Base-by-base conservation (phyloP, 92 coral and sea anemone species). In the Actinernus sp. region DNA sequence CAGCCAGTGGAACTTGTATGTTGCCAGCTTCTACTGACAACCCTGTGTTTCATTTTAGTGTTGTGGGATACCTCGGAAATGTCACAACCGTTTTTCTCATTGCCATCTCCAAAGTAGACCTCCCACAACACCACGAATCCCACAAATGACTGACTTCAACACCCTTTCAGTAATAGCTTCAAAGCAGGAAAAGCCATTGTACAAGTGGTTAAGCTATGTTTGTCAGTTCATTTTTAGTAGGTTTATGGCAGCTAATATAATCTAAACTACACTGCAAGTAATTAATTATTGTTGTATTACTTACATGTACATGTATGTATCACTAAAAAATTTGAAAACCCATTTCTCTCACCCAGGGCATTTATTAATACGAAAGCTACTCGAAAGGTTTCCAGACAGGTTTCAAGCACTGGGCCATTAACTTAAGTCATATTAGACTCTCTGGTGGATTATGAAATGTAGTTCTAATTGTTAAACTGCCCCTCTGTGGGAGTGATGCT, bases 81-180 rank as follows among this genome's bases (percentile, higher is more conserved):
- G 16, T 7, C 24, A 50, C 87, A 81, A 47, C 87, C 71, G 24
- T 81, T 80, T 34, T 81, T 72, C 49, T 59, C 69, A 28, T 69
- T 79, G 7, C 85, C 85, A 59, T 68, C 78, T 5, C 71, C 85
- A 14, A 78, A 58, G 20, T 48, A 68, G 7, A 79, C 64, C 45
- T 79, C 79, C 17, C 71, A 65, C 49, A 29, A 63, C 33, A 5
- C 87, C 81, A 62, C 87, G 54, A 11, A 61, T 72, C 10, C 83
- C 73, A 55, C 74, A 54, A 22, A 75, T 64, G 1, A 30, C 58
- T 2, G 13, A 21, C 30, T 75, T 45, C 0, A 75, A 22, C 32
- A 19, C 43, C 4, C 74, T 18, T 9, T 31, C 74, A 19, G 78
- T 44, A 17, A 74, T 22, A 4, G 64, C 41, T 31, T 83, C 83